These are phyloP conservation scores for Paelopatides confundens DNA, from an alignment of 53 echinoderm and acorn worm species.

Conservation along the genomic window DNA sequence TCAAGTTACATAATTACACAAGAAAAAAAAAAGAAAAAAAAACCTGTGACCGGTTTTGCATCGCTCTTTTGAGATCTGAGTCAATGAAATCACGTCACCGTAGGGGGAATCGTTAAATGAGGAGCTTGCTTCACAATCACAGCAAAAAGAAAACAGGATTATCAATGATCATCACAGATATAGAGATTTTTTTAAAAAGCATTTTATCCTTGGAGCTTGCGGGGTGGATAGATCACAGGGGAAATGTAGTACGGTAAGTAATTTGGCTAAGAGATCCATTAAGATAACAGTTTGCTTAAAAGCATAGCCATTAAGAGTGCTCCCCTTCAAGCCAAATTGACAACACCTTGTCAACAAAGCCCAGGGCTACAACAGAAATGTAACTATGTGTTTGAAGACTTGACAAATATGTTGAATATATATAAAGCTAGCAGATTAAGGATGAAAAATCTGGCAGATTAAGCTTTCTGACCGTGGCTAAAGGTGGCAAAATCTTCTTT, in stretches of 20 bases:
- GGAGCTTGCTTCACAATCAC: not conserved
- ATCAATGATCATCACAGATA: conserved; percentile 32
- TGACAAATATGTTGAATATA: not conserved
- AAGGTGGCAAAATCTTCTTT: too few species aligned
- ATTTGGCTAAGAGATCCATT: conserved; percentile 43
- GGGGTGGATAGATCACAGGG: conserved; percentile 27
- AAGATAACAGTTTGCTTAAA: conserved; percentile 35
- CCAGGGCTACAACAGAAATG: not conserved
- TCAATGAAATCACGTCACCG: conserved; percentile 28
- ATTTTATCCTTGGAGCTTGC: not conserved
- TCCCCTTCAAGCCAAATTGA: not conserved
- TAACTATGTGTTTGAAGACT: not conserved
- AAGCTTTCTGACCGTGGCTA: too few species aligned
- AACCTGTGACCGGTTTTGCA: not conserved
- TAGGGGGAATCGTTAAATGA: not conserved
- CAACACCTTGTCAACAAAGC: not conserved
- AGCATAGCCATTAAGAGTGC: not conserved
- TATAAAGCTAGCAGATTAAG: not conserved
- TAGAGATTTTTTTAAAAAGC: conserved; percentile 25
- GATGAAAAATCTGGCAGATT: not conserved
- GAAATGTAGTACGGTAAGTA: conserved; percentile 35
- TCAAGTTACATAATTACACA: conserved; percentile 39
- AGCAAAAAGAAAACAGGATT: conserved; percentile 3
- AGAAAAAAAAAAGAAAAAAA: not conserved
- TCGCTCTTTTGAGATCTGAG: not conserved